phyloP scores from a whole-genome alignment of 2,888 invertebrate species.

The Hesperia comma region DNA sequence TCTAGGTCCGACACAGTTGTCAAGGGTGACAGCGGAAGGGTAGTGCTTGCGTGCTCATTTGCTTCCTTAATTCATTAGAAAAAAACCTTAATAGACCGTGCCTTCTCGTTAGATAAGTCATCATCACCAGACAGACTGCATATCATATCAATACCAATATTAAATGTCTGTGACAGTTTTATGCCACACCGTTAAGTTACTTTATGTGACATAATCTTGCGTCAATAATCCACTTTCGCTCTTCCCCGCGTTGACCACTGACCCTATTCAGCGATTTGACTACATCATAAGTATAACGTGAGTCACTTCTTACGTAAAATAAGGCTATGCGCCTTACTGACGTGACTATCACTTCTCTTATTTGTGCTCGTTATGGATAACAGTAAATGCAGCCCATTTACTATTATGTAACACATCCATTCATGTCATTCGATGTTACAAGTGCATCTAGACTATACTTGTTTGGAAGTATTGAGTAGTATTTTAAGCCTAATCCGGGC shows the following conservation, averaged over 20 bases:
- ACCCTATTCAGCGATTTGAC: constrained; percentile 49
- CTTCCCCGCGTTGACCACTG: constrained; percentile 54
- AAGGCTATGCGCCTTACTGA: constrained; percentile 39
- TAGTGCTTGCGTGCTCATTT: too few relatives aligned
- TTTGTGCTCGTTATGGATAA: constrained; percentile 31
- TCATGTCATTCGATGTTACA: constrained; percentile 5
- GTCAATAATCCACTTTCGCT: constrained; percentile 70
- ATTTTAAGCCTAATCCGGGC: neutral
- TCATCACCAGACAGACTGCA: too few relatives aligned
- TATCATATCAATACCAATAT: too few relatives aligned
- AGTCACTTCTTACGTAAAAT: constrained; percentile 43
- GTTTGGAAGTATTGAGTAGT: neutral
- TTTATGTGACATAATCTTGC: constrained; percentile 42
- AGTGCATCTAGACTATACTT: neutral
- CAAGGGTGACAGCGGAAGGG: too few relatives aligned
- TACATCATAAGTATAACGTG: constrained; percentile 43
- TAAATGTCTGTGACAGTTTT: neutral
- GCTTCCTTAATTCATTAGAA: too few relatives aligned
- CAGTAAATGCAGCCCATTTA: neutral
- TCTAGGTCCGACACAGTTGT: too few relatives aligned
- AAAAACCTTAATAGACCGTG: too few relatives aligned
- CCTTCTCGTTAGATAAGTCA: too few relatives aligned
- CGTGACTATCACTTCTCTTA: constrained; percentile 21
- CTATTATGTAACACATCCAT: neutral
- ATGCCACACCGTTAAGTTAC: constrained; percentile 12